These are phyloP conservation scores for Erebia epiphron DNA, from an alignment of 2,888 invertebrate species.

Conservation along the genomic window DNA sequence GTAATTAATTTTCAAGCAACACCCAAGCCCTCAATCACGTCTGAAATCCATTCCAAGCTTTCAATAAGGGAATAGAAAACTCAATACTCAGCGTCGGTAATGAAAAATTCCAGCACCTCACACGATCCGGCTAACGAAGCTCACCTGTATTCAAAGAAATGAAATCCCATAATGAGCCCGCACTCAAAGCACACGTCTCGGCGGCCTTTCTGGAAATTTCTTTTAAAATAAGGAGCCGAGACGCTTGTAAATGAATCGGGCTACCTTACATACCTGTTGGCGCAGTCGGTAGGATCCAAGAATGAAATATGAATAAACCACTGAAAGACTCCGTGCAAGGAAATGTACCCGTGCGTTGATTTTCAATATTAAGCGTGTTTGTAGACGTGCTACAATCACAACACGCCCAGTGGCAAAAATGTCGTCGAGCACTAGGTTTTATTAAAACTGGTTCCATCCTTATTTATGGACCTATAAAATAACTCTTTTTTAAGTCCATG, in stretches of 20 bases:
- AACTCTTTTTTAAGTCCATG: no score
- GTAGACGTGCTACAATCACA: no score
- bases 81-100: constrained; percentile 60
- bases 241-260: constrained; percentile 54
- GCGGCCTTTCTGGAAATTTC: constrained; percentile 59
- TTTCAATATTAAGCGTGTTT: constrained; percentile 24
- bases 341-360: constrained; percentile 37
- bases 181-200: constrained; percentile 62
- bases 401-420: no score
- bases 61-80: constrained; percentile 46
- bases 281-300: constrained; percentile 34
- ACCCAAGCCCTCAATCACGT: constrained; percentile 35
- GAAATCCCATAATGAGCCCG: constrained; percentile 65
- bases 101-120: constrained; percentile 74
- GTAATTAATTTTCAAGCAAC: constrained; percentile 31
- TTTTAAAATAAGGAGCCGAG: constrained; percentile 56
- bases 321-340: constrained; percentile 28
- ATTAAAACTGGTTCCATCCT: no score
- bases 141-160: constrained; percentile 62
- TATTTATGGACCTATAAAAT: no score
- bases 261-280: constrained; percentile 40
- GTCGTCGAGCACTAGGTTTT: no score
- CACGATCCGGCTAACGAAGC: constrained; percentile 57
- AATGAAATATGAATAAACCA: constrained; percentile 30
- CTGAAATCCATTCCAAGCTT: constrained; percentile 48